phyloP scores from a whole-genome alignment of 92 coral and sea anemone genomes.

The Epizoanthus illoricatus region DNA sequence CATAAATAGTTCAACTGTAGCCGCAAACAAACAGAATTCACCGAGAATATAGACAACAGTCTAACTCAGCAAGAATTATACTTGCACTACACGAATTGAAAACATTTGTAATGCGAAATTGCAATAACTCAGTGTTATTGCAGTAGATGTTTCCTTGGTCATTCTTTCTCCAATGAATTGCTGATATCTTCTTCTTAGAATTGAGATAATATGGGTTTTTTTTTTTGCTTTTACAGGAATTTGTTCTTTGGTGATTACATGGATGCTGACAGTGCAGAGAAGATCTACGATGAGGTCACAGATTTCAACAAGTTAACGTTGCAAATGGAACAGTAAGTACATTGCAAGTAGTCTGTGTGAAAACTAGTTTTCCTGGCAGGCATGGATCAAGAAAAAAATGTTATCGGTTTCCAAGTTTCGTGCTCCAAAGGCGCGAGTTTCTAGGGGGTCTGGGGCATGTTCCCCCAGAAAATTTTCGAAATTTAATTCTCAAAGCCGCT shows the following conservation, averaged over 20 bases:
- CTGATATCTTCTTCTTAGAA: not conserved
- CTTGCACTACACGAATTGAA: not conserved
- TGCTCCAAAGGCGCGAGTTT: too few species aligned
- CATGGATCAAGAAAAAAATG: too few species aligned
- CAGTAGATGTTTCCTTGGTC: too few species aligned
- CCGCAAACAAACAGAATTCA: too few species aligned
- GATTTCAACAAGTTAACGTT: slow-evolving; percentile 73
- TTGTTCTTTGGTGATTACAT: slow-evolving; percentile 98
- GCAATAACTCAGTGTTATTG: not conserved
- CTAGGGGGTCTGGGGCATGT: too few species aligned
- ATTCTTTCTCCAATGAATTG: not conserved
- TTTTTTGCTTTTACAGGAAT: slow-evolving; percentile 52
- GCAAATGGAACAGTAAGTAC: slow-evolving; percentile 90
- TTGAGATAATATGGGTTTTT: not conserved
- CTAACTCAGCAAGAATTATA: not conserved
- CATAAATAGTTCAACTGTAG: not conserved
- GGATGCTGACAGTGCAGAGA: slow-evolving; percentile 85
- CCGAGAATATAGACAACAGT: not conserved
- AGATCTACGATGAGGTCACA: slow-evolving; percentile 87
- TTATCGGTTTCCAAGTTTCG: too few species aligned
- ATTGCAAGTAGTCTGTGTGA: not conserved
- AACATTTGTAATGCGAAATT: not conserved
- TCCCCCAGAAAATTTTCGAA: too few species aligned
- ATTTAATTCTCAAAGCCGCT: too few species aligned
- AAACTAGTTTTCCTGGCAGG: not conserved